phyloP scores from a whole-genome alignment of 2,888 invertebrate genomes.

The Hofmannophila pseudospretella region DNA sequence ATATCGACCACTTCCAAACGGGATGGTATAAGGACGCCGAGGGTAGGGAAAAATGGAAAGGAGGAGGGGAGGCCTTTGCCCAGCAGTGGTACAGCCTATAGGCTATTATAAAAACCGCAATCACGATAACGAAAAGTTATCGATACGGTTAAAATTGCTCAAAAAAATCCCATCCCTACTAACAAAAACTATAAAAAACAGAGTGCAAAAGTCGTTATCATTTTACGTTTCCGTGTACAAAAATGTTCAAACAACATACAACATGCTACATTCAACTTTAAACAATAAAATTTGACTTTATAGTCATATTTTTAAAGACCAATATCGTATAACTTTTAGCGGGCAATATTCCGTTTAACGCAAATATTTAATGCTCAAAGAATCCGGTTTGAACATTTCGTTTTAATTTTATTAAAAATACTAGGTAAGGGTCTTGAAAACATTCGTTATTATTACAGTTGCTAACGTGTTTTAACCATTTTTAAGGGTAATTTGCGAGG shows the following conservation, averaged over 20 bases:
- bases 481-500: too few relatives aligned
- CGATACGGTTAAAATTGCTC: constrained; percentile 13
- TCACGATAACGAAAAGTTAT: too few relatives aligned
- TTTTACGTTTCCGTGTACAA: constrained; percentile 45
- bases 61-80: too few relatives aligned
- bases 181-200: constrained; percentile 14
- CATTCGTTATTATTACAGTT: too few relatives aligned
- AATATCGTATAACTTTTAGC: constrained; percentile 1
- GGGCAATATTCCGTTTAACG: not conserved
- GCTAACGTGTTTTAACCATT: too few relatives aligned
- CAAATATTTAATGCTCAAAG: constrained; percentile 10
- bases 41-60: too few relatives aligned
- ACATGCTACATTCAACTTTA: constrained; percentile 12
- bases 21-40: too few relatives aligned
- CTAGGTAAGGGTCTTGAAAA: not conserved
- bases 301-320: not conserved
- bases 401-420: constrained; percentile 1
- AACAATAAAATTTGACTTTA: not conserved
- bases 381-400: constrained; percentile 9
- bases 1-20: too few relatives aligned
- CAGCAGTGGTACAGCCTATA: too few relatives aligned
- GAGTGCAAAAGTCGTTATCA: constrained; percentile 37
- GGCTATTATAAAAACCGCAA: too few relatives aligned
- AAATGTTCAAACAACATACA: constrained; percentile 26
- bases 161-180: constrained; percentile 38